Evolutionary conservation across 2,888 invertebrate genomes (phyloP), one percentile per base, ranked within the genome.

Genomic region (Stenodema calcarata): DNA sequence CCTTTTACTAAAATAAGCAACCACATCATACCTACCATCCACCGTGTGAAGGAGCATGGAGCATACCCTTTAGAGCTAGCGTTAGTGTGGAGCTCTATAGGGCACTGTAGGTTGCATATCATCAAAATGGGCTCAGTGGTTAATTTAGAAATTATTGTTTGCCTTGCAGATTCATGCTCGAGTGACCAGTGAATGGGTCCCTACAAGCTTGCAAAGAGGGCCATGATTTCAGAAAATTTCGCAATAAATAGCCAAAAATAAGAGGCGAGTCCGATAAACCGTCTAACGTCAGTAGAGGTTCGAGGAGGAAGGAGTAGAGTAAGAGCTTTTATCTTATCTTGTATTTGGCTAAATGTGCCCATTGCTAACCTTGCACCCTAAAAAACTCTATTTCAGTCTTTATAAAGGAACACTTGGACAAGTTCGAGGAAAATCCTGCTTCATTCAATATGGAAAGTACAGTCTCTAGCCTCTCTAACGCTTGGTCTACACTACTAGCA

Each of bases 381-480:
- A 18, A 28, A 79, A 79, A 87, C 23, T 86, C 41, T 1, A 87
- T n/a, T 28, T 86, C 42, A 0, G n/a, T 0, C 41, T 11, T 73
- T 16, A 87, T n/a, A 42, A 87, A 86, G 44, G 16, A 82, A 86
- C 86, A 82, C 28, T 89, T 88, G 7, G 86, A 76, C 6, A 73
- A 73, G 73, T 73, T 83, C 23, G n/a, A n/a, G n/a, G n/a, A n/a
- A n/a, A n/a, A n/a, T n/a, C n/a, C n/a, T n/a, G n/a, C n/a, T n/a
- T n/a, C 87, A 14, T 30, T 28, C 7, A 89, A 42, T 0, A 35
- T 78, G 23, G 87, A 80, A 27, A 89, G 89, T 35, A 89, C 90
- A 86, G 87, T 84, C 89, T 89, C 89, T 86, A 89, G 87, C 79
- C 54, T 89, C 87, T 89, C 87, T 0, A n/a, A n/a, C n/a, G n/a